Conservation (phyloP, 2,113 vertebrate species). For the Mirounga angustirostris region DNA sequence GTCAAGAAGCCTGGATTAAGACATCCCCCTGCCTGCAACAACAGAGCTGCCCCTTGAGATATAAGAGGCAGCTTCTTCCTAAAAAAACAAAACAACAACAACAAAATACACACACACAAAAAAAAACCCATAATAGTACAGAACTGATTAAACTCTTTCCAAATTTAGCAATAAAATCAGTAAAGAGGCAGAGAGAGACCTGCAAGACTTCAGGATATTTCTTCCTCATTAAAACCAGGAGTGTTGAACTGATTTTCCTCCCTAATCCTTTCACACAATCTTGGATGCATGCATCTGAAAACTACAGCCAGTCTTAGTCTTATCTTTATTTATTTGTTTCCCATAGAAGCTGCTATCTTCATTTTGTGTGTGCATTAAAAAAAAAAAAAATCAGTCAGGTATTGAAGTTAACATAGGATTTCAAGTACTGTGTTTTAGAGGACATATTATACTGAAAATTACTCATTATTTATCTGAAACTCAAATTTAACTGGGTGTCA, state of each 20-base stretch:
- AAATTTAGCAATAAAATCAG: neutral
- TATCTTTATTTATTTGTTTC: neutral
- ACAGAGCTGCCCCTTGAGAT: neutral
- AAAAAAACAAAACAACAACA: neutral
- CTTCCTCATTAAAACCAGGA: neutral
- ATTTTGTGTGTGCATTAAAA: neutral
- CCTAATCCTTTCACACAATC: neutral
- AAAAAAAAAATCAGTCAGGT: neutral
- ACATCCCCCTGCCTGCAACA: neutral
- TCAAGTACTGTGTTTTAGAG: neutral
- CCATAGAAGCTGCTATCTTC: neutral
- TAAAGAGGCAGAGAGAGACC: neutral
- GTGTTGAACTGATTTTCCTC: neutral
- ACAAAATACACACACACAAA: neutral
- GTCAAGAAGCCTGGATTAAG: neutral
- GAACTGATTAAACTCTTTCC: neutral
- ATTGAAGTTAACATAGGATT: neutral
- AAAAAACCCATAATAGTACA: neutral
- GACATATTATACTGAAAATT: neutral
- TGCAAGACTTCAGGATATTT: neutral
- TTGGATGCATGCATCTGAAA: neutral
- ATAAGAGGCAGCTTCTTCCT: neutral
- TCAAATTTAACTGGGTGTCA: neutral
- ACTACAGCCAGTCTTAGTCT: neutral
- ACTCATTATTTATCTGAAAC: slow-evolving; percentile 7